Evolutionary conservation across 2,888 invertebrate genomes (phyloP), one percentile per base, ranked within the genome.

Genomic region (Amiota mariae): DNA sequence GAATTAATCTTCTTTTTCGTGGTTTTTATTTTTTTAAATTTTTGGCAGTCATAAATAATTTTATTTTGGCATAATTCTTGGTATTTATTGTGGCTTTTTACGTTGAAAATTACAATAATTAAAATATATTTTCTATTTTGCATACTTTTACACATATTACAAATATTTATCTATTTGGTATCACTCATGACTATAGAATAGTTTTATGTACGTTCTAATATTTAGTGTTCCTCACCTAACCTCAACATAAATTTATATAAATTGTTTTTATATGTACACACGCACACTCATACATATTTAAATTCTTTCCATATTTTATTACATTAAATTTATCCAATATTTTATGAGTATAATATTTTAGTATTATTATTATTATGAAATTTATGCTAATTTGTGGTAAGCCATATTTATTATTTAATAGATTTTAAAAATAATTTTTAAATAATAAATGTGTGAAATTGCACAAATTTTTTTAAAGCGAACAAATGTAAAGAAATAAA

Each of bases 301-400:
- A n/a, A n/a, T n/a, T 24, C 24, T 24, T 24, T 24, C 24, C 24
- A 24, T 24, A 36, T 36, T 36, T 36, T 36, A 36, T 36, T 36
- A 36, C 36, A 36, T 36, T 36, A 36, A 36, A 36, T 36, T 2
- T 36, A 6, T n/a, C n/a, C n/a, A n/a, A n/a, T 36, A 36, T 36
- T 36, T 36, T 36, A 36, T 36, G 6, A 6, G 2, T 36, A 36
- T 6, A 36, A 36, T 36, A 36, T 36, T 36, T 36, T n/a, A n/a
- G n/a, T 24, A 24, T 24, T 36, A 36, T 36, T 36, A 36, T 36
- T 36, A 36, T 36, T 36, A 36, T 36, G 36, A 36, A 36, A 36
- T 36, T 54, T 59, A 36, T 18, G 18, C n/a, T 63, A 63, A 63
- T 63, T 63, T 63, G 63, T 63, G 63, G 63, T 36, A 13, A 46